phyloP scores from a whole-genome alignment of 2,113 vertebrate species.

The Chaetorhynchus papuensis region DNA sequence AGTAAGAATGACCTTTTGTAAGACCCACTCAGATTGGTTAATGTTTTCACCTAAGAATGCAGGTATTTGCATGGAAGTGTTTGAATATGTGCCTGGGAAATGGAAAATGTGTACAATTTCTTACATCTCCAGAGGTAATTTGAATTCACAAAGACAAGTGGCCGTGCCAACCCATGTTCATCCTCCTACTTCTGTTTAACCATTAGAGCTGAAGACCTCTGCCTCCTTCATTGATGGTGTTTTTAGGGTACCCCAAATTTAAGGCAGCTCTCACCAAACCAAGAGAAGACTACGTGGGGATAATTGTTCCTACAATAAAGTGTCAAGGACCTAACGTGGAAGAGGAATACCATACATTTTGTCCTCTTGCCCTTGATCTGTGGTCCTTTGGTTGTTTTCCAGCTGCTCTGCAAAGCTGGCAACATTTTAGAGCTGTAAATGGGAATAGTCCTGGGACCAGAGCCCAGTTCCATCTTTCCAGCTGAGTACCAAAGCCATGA shows the following conservation, averaged over 20 bases:
- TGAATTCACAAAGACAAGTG: accelerated
- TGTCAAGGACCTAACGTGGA: not conserved
- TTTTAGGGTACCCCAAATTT: not conserved
- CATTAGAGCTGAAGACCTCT: not conserved
- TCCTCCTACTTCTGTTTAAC: not conserved
- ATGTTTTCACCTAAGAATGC: not conserved
- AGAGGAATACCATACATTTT: accelerated
- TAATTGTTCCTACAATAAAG: not conserved
- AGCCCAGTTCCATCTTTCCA: not conserved
- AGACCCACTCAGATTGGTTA: not conserved
- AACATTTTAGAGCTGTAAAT: not conserved
- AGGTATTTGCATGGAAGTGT: not conserved
- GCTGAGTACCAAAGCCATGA: not conserved
- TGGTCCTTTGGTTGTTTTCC: not conserved
- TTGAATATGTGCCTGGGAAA: not conserved
- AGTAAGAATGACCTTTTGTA: not conserved
- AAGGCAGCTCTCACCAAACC: not conserved
- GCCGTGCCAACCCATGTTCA: not conserved
- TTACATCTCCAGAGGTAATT: not conserved
- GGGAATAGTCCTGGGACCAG: not conserved
- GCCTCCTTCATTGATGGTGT: accelerated
- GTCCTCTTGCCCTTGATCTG: not conserved
- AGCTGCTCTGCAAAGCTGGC: not conserved
- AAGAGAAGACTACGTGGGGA: not conserved
- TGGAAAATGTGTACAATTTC: not conserved